phyloP scores from a whole-genome alignment of 2,888 invertebrate genomes.

The Clostera curtula region DNA sequence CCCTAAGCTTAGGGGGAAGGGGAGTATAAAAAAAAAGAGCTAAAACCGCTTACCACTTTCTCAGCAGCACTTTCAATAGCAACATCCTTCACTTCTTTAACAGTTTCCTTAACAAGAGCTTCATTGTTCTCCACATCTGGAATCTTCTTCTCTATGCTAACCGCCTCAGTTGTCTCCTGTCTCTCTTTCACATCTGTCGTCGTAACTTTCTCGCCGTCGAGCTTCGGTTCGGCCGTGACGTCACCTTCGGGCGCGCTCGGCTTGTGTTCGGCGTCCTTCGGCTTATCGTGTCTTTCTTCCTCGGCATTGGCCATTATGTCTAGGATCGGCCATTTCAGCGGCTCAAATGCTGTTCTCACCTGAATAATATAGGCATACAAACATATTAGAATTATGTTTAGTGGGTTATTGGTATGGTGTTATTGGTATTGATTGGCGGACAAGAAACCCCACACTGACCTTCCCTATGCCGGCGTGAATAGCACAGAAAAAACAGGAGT shows the following conservation, averaged over 20 bases:
- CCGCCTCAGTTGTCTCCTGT: constrained; percentile 7
- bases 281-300: constrained; percentile 27
- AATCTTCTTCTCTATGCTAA: constrained; percentile 3
- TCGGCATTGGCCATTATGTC: constrained; percentile 60
- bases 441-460: too few species aligned
- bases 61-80: neutral
- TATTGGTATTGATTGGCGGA: neutral
- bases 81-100: constrained; percentile 3
- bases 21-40: too few species aligned
- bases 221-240: constrained; percentile 12
- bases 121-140: constrained; percentile 6
- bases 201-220: constrained; percentile 27
- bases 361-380: constrained; percentile 30
- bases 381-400: neutral
- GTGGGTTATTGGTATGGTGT: neutral
- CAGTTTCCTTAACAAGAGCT: constrained; percentile 4
- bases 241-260: constrained; percentile 19
- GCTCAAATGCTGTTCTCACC: constrained; percentile 89
- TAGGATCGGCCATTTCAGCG: constrained; percentile 91
- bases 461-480: too few species aligned
- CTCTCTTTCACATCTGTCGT: constrained; percentile 25
- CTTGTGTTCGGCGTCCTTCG: constrained; percentile 14
- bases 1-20: too few species aligned
- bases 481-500: too few species aligned
- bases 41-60: too few species aligned